phyloP scores from a whole-genome alignment of 2,113 vertebrate species.

The Lamprotornis superbus region DNA sequence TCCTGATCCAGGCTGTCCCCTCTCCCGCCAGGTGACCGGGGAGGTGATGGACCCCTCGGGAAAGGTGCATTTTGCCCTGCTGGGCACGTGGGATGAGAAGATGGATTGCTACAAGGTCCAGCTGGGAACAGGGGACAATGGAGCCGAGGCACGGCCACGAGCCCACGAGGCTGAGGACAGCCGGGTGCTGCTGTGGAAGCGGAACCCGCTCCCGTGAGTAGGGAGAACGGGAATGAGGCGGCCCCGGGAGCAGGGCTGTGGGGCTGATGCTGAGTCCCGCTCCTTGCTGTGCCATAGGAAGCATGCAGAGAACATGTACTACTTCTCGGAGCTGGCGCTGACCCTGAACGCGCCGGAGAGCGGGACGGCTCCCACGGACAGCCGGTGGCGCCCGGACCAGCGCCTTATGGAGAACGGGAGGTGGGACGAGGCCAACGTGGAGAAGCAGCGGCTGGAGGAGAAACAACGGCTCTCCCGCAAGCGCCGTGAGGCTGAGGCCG shows the following conservation, averaged over 20 bases:
- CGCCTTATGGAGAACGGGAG: constrained; percentile 92
- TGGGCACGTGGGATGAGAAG: constrained; percentile 97
- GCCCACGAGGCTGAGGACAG: constrained; percentile 83
- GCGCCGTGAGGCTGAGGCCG: constrained; percentile 83
- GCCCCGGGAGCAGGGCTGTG: fast-evolving
- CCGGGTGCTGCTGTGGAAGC: constrained; percentile 84
- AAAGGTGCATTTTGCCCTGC: constrained; percentile 88
- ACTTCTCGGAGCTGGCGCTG: constrained; percentile 90
- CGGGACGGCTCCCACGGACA: constrained; percentile 89
- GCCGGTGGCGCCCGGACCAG: constrained; percentile 89
- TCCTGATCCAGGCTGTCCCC: neutral
- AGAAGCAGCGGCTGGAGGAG: constrained; percentile 95
- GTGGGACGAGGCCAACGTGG: constrained; percentile 94
- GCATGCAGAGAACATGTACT: constrained; percentile 95
- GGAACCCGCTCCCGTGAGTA: constrained; percentile 91
- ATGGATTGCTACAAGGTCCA: constrained; percentile 92
- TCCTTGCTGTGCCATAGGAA: constrained; percentile 67
- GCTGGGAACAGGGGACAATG: constrained; percentile 81
- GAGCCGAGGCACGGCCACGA: constrained; percentile 82
- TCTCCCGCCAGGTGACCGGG: constrained; percentile 83
- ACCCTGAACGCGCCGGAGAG: constrained; percentile 88
- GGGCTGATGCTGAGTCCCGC: neutral
- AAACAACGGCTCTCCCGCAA: constrained; percentile 87
- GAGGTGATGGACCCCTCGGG: constrained; percentile 89
- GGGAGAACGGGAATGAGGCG: fast-evolving